phyloP scores from a whole-genome alignment of 1,140 invertebrate genomes.

The Epicauta chinensis region DNA sequence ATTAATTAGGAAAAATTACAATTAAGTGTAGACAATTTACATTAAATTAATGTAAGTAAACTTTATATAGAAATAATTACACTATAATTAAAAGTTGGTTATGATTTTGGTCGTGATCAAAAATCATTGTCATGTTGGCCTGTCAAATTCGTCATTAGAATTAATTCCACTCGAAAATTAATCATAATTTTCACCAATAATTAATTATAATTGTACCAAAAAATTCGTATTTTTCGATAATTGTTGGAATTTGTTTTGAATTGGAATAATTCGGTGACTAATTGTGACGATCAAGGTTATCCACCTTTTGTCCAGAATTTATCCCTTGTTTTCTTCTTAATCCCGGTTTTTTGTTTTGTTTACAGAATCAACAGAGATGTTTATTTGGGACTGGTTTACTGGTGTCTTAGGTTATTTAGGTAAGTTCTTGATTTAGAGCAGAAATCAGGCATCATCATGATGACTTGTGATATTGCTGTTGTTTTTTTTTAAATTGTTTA shows the following conservation, averaged over 20 bases:
- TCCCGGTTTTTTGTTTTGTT: slow-evolving; percentile 1
- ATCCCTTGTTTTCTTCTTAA: slow-evolving; percentile 7
- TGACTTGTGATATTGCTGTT: too few relatives aligned
- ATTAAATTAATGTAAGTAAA: slow-evolving; percentile 8
- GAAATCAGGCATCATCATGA: neutral
- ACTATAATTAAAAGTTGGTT: too few relatives aligned
- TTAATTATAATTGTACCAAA: too few relatives aligned
- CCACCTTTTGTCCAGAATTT: neutral
- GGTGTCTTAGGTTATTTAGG: slow-evolving; percentile 93
- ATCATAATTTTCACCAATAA: too few relatives aligned
- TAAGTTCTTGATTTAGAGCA: slow-evolving; percentile 49
- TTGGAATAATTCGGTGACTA: neutral
- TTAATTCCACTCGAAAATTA: too few relatives aligned
- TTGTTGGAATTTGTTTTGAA: neutral
- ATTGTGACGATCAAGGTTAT: neutral
- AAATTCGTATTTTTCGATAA: neutral
- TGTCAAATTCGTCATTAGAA: too few relatives aligned
- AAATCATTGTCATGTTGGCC: too few relatives aligned
- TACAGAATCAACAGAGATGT: slow-evolving; percentile 60
- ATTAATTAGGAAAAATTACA: neutral
- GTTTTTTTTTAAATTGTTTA: neutral
- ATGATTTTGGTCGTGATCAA: too few relatives aligned
- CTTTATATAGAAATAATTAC: too few relatives aligned
- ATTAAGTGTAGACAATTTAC: slow-evolving; percentile 3
- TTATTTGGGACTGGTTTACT: slow-evolving; percentile 97